Conservation (phyloP, 2,888 invertebrate species). For the Caenorhabditis auriculariae region DNA sequence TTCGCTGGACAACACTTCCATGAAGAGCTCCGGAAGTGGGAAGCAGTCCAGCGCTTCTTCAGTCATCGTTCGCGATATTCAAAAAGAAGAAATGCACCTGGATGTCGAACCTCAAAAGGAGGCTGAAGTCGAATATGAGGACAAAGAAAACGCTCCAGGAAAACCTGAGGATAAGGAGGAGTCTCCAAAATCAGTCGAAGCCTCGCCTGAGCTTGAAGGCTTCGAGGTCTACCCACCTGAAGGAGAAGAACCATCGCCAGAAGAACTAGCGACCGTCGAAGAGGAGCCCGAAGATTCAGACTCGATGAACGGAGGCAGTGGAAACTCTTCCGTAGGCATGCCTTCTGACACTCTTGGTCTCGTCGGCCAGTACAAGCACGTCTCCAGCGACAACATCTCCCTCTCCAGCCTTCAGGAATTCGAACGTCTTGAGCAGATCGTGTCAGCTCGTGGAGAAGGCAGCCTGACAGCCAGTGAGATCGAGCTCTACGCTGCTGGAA, state of each 20-base stretch:
- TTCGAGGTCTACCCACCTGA: constrained; percentile 33
- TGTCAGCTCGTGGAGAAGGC: constrained; percentile 45
- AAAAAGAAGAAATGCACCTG: too few species aligned
- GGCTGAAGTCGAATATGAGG: constrained; percentile 1
- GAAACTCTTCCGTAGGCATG: constrained; percentile 40
- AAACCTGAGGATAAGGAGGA: not conserved
- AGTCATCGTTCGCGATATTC: not conserved
- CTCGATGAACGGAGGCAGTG: constrained; percentile 43
- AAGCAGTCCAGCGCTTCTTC: constrained; percentile 10
- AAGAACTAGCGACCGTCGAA: constrained; percentile 49
- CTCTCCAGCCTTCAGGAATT: constrained; percentile 59
- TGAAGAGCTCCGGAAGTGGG: constrained; percentile 22
- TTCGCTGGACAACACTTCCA: constrained; percentile 19
- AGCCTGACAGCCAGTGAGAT: constrained; percentile 52
- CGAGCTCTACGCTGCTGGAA: constrained; percentile 42
- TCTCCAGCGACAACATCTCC: constrained; percentile 50
- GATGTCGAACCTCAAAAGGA: too few species aligned
- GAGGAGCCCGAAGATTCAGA: constrained; percentile 56
- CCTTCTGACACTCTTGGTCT: constrained; percentile 32
- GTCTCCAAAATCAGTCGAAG: constrained; percentile 2
- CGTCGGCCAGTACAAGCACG: constrained; percentile 44
- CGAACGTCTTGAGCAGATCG: constrained; percentile 57
- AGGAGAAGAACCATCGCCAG: constrained; percentile 13
- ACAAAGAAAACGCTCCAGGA: not conserved
- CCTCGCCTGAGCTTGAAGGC: constrained; percentile 19